Percentiles rank a stretch among this genome's conserved stretches.
These are phyloP conservation scores for Lanistes nyassanus DNA, from an alignment of 1,140 invertebrate genomes.

Conservation along the genomic window DNA sequence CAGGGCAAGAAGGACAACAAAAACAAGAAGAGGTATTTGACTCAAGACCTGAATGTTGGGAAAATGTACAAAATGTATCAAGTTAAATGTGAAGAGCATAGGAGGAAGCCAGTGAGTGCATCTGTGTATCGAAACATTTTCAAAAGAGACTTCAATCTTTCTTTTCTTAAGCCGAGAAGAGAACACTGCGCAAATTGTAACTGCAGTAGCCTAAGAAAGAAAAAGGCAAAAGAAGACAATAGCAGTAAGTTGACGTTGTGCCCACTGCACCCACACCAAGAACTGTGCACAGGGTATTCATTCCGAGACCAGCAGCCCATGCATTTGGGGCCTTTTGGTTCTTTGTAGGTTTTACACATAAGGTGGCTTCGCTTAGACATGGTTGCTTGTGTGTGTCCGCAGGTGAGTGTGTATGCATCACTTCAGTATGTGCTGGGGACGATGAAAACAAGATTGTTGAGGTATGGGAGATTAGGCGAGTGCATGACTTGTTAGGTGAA, in stretches of 20 bases:
- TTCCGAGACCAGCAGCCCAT: too few species aligned
- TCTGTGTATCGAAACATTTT: constrained; percentile 12
- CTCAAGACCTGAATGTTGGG: constrained; percentile 5
- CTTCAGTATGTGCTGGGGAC: too few species aligned
- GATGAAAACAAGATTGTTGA: too few species aligned
- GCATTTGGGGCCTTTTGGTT: too few species aligned
- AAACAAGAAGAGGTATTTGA: not conserved
- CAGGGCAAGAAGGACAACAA: not conserved
- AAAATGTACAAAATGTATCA: constrained; percentile 17
- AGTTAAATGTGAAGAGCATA: not conserved
- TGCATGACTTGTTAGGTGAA: too few species aligned
- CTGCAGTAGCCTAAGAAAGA: not conserved
- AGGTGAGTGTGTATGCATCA: too few species aligned
- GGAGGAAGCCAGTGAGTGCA: constrained; percentile 2
- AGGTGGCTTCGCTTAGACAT: too few species aligned
- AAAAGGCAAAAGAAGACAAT: constrained; percentile 4
- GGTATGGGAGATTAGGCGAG: too few species aligned
- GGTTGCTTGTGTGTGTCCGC: too few species aligned
- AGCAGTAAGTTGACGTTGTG: not conserved
- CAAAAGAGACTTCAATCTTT: constrained; percentile 7
- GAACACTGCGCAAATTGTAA: constrained; percentile 16
- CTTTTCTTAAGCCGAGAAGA: not conserved
- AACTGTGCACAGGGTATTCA: too few species aligned
- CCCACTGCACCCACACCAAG: too few species aligned
- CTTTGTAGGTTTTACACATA: too few species aligned